Percentiles rank a stretch among this genome's conserved stretches.
Evolutionary conservation across 2,888 invertebrate species (phyloP).

Genomic region (Nemurella pictetii): DNA sequence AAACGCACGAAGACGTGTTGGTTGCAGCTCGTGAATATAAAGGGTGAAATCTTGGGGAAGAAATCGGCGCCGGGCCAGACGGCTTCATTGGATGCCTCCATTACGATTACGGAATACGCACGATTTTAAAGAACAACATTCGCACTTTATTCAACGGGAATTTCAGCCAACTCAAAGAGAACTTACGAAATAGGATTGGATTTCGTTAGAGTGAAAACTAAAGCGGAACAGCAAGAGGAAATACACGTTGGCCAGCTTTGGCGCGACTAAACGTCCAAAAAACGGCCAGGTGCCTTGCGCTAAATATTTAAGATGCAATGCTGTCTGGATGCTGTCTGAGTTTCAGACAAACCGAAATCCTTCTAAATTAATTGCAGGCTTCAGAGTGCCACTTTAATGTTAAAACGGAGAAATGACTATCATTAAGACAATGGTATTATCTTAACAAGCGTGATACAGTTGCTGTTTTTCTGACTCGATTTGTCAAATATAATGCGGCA

Average conservation of each 20-base stretch:
- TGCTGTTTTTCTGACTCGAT: background rate
- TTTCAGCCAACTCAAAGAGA: background rate
- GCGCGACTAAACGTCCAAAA: background rate
- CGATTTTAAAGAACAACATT: background rate
- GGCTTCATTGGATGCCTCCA: background rate
- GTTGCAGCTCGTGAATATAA: background rate
- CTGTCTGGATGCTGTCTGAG: background rate
- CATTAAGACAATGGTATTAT: background rate
- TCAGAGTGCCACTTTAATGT: background rate
- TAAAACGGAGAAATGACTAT: background rate
- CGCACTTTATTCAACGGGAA: background rate
- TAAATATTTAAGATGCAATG: background rate
- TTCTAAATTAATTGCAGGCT: background rate
- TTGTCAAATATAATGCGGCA: background rate
- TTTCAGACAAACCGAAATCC: background rate
- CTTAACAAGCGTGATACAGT: background rate
- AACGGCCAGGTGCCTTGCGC: too few species aligned
- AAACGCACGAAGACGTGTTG: background rate
- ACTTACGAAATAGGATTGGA: background rate
- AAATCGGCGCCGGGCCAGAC: background rate
- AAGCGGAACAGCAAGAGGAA: background rate
- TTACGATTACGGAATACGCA: slow-evolving; percentile 8
- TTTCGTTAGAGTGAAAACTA: background rate
- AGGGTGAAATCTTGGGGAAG: slow-evolving; percentile 4
- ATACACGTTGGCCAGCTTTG: too few species aligned